These are phyloP conservation scores for Meandrina meandrites DNA, from an alignment of 92 coral and sea anemone genomes.

Conservation along the genomic window DNA sequence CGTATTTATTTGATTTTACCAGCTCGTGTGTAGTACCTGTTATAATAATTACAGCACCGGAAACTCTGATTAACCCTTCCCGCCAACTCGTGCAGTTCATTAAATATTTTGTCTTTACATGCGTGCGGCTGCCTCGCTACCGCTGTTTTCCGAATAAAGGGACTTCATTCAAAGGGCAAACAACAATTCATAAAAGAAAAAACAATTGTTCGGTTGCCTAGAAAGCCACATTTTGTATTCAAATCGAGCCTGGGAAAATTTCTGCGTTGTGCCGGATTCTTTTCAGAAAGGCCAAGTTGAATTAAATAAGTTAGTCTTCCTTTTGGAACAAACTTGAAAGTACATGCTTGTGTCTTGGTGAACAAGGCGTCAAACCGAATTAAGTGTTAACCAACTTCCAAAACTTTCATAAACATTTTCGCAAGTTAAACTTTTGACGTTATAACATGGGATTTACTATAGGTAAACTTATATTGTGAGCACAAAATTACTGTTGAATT, in stretches of 20 bases:
- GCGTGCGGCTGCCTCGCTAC: conserved; percentile 16
- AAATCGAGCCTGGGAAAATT: conserved; percentile 28
- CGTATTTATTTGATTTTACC: background rate
- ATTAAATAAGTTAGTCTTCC: background rate
- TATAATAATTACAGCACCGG: background rate
- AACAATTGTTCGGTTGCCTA: conserved; percentile 48
- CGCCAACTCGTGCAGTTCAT: conserved; percentile 39
- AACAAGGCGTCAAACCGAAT: background rate
- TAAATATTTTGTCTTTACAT: conserved; percentile 39
- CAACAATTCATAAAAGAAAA: conserved; percentile 31
- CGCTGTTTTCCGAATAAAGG: conserved; percentile 32
- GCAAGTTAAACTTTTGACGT: background rate
- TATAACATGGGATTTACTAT: background rate
- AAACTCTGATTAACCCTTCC: background rate
- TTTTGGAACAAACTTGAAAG: background rate
- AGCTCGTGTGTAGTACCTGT: conserved; percentile 22
- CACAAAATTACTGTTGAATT: background rate
- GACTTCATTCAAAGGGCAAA: conserved; percentile 40
- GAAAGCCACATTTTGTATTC: conserved; percentile 51
- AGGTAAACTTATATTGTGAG: background rate
- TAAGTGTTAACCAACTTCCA: background rate
- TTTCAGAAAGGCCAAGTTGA: background rate
- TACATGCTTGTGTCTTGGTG: background rate
- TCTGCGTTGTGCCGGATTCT: background rate
- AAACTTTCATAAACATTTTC: background rate